Conservation (phyloP, 2,113 vertebrate species). For the Capreolus pygargus region DNA sequence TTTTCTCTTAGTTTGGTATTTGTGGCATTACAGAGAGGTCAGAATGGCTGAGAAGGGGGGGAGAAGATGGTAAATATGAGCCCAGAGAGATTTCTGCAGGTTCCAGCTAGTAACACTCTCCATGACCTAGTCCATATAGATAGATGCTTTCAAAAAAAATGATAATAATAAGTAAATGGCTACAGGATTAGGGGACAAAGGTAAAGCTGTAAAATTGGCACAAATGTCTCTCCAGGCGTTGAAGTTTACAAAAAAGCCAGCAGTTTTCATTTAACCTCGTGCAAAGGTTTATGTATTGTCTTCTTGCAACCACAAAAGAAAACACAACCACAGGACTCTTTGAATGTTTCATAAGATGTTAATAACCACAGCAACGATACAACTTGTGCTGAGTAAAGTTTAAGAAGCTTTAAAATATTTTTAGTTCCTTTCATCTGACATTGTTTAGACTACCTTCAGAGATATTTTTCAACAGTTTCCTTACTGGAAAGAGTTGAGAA, state of each 20-base stretch:
- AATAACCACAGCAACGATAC: background rate
- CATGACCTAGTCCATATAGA: background rate
- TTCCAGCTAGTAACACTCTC: background rate
- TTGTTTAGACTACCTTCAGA: slow-evolving; percentile 57
- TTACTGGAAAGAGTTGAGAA: slow-evolving; percentile 16
- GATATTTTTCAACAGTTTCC: slow-evolving; percentile 39
- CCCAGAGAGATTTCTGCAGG: background rate
- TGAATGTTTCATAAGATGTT: background rate
- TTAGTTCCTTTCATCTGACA: slow-evolving; percentile 45
- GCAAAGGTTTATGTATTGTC: background rate
- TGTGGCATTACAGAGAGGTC: background rate
- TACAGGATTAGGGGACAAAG: background rate
- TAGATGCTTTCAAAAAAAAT: background rate
- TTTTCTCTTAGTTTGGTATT: background rate
- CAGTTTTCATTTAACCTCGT: slow-evolving; percentile 13
- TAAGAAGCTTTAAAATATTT: slow-evolving; percentile 12
- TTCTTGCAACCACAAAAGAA: slow-evolving; percentile 2
- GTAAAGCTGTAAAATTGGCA: background rate
- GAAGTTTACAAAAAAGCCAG: background rate
- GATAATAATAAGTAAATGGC: background rate
- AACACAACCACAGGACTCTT: slow-evolving; percentile 2
- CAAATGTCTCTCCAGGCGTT: background rate
- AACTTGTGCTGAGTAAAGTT: slow-evolving; percentile 3
- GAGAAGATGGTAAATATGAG: background rate
- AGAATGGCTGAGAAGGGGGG: background rate